Evolutionary conservation across 2,888 invertebrate genomes (phyloP).

Genomic region (Tortricodes alternella): DNA sequence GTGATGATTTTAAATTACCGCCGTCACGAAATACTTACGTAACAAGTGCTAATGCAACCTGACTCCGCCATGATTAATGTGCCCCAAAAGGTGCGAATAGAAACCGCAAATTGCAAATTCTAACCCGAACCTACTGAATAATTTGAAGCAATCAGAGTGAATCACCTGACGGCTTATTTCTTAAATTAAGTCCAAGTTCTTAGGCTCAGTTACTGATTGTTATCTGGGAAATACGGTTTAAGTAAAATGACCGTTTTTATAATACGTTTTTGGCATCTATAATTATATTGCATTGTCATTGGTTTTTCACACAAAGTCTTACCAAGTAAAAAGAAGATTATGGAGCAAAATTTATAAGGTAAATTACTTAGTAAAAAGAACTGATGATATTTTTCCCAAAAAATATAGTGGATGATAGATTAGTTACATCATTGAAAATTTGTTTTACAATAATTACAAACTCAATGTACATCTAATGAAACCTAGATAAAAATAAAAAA

Average conservation of each 20-base stretch:
- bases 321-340: too few species aligned
- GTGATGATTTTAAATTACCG: too few species aligned
- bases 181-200: slow-evolving; percentile 11
- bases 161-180: slow-evolving; percentile 13
- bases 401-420: too few species aligned
- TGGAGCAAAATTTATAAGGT: too few species aligned
- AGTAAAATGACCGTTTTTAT: neutral
- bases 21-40: neutral
- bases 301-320: too few species aligned
- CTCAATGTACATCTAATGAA: too few species aligned
- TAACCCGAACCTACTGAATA: slow-evolving; percentile 5
- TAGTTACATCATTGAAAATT: too few species aligned
- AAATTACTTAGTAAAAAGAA: too few species aligned
- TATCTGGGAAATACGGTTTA: neutral
- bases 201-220: slow-evolving; percentile 1
- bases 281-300: too few species aligned
- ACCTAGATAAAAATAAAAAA: too few species aligned
- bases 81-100: slow-evolving; percentile 16
- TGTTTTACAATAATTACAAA: too few species aligned
- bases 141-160: slow-evolving; percentile 5
- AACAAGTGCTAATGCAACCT: neutral
- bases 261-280: neutral
- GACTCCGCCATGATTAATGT: neutral
- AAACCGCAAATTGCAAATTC: slow-evolving; percentile 22
- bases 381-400: too few species aligned